Base-by-base conservation (phyloP, 2,888 invertebrate species). In the Cryptocephalus primarius region DNA sequence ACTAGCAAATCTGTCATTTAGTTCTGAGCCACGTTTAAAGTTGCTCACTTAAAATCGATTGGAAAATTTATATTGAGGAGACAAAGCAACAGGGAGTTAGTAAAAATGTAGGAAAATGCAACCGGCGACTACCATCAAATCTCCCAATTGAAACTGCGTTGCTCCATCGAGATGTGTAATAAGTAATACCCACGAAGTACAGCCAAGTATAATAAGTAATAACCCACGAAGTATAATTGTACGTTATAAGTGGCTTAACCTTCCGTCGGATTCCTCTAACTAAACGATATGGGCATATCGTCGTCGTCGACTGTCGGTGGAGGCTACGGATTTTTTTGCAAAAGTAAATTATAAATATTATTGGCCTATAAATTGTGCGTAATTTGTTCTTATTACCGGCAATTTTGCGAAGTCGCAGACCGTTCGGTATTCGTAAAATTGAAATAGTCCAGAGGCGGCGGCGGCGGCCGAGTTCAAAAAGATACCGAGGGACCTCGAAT, bases 311-410 rank as follows among this genome's bases (percentile, higher is more conserved):
- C 36, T 11, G 11, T 36, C 36, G 36, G 36, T 36, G 3, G 22
- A 4, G n/a, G n/a, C n/a, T n/a, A n/a, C 12, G 36, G 10, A n/a
- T 41, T 34, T 44, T 55, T 53, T 53, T 48, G 48, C 49, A 43
- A 45, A 43, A 49, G 54, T 48, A 56, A 64, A 60, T 62, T 64
- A 64, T 64, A 65, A 65, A 66, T 65, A 66, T 65, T 62, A 63
- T 64, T 60, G 61, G 57, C 58, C 61, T 61, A 66, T 66, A 66
- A 66, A 67, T 64, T 62, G 61, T 60, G 50, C 52, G 60, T 65
- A 66, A 67, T 65, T 65, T 62, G 62, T 65, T 63, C 62, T 65
- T 64, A 66, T 66, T 65, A 59, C 60, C 60, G 48, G 65, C 60
- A 63, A 64, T 66, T 64, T 63, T 50, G 56, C 55, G 48, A 53